These are phyloP conservation scores for Penelope pileata DNA, from an alignment of 2,113 vertebrate species.

Conservation along the genomic window DNA sequence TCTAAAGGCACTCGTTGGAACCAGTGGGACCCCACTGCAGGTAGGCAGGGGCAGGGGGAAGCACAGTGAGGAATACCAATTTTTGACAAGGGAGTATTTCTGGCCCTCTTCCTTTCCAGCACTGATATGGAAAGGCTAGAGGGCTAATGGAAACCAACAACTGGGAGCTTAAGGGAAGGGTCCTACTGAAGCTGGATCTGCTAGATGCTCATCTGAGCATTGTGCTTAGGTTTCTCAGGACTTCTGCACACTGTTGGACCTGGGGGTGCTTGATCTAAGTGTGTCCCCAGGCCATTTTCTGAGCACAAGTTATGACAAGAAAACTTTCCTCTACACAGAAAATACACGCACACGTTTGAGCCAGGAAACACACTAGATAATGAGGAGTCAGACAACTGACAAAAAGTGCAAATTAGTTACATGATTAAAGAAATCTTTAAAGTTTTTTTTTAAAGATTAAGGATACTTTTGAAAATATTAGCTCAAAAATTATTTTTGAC, in stretches of 20 bases:
- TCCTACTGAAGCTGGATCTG: not conserved
- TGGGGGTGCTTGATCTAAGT: not conserved
- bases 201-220: not conserved
- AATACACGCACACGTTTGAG: not conserved
- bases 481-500: not conserved
- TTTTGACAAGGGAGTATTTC: not conserved
- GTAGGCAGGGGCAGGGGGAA: not conserved
- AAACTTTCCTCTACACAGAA: not conserved
- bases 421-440: not conserved
- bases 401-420: not conserved
- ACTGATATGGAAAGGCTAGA: not conserved
- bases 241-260: not conserved
- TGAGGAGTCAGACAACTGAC: not conserved
- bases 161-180: not conserved
- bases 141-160: not conserved
- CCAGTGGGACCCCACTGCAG: not conserved
- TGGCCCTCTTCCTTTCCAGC: not conserved
- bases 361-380: not conserved
- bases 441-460: not conserved
- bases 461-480: not conserved
- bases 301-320: not conserved
- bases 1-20: not conserved
- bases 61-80: not conserved
- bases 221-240: not conserved
- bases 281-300: not conserved